These are phyloP conservation scores for Parapsyche elsis DNA, from an alignment of 1,140 invertebrate genomes.

Conservation along the genomic window DNA sequence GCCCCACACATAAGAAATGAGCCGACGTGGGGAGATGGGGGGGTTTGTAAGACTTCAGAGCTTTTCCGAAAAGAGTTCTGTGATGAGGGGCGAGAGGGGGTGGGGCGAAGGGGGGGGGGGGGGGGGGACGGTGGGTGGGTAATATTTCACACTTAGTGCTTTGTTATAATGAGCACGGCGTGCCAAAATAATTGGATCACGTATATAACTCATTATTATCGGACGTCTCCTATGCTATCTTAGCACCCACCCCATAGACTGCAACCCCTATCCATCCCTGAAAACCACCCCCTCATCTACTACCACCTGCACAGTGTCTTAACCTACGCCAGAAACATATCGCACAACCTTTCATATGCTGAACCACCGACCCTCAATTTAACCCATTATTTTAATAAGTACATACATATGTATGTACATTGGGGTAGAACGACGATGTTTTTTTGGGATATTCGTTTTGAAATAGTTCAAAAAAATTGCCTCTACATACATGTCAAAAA, in stretches of 20 bases:
- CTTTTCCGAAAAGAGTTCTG: slow-evolving; percentile 20
- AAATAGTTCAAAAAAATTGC: no score
- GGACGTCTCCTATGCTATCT: slow-evolving; percentile 64
- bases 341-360: slow-evolving; percentile 32
- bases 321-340: slow-evolving; percentile 50
- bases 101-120: slow-evolving; percentile 19
- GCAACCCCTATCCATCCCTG: slow-evolving; percentile 18
- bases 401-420: no score
- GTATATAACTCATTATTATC: slow-evolving; percentile 70
- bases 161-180: slow-evolving; percentile 65
- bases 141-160: slow-evolving; percentile 69
- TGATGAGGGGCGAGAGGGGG: slow-evolving; percentile 40
- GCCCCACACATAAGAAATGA: neutral
- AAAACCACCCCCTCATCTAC: slow-evolving; percentile 7
- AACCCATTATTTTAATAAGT: neutral
- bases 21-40: neutral
- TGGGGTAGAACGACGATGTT: no score
- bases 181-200: slow-evolving; percentile 70
- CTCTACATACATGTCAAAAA: no score
- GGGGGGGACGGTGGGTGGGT: slow-evolving; percentile 35
- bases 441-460: no score
- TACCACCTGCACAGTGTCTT: slow-evolving; percentile 36
- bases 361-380: neutral
- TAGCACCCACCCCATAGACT: slow-evolving; percentile 23
- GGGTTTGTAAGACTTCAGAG: neutral